phyloP scores from a whole-genome alignment of 2,888 invertebrate species.

The Strigamia crassipes region DNA sequence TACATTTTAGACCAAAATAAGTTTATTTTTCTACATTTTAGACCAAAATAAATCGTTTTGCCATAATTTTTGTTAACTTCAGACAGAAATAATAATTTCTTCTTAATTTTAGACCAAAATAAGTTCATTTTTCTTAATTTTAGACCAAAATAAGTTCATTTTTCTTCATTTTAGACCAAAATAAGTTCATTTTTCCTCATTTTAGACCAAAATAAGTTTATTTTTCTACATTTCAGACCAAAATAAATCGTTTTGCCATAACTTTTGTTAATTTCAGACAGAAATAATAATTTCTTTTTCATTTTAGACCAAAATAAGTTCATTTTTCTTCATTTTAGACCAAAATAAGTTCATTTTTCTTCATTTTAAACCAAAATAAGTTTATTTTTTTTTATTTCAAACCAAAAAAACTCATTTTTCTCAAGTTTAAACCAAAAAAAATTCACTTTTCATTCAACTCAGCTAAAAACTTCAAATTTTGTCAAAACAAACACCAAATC shows the following conservation, averaged over 20 bases:
- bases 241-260: not conserved
- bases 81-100: not conserved
- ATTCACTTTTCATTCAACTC: no score
- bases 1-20: slow-evolving; percentile 1
- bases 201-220: not conserved
- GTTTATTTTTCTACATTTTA: not conserved
- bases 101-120: no score
- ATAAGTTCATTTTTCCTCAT: not conserved
- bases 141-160: no score
- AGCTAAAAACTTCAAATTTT: no score
- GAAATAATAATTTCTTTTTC: no score
- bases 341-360: not conserved
- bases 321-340: no score
- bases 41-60: slow-evolving; percentile 41
- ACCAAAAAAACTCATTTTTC: not conserved
- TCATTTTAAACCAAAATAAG: not conserved
- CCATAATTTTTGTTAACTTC: slow-evolving; percentile 31
- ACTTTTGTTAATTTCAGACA: no score
- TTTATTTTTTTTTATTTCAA: not conserved
- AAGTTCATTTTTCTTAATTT: no score
- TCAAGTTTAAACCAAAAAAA: not conserved
- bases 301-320: no score
- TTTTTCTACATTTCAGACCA: not conserved
- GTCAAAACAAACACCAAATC: no score
- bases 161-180: no score